Evolutionary conservation across 2,797 vertebrate genomes (phyloP).

Genomic region (Syncerus caffer): DNA sequence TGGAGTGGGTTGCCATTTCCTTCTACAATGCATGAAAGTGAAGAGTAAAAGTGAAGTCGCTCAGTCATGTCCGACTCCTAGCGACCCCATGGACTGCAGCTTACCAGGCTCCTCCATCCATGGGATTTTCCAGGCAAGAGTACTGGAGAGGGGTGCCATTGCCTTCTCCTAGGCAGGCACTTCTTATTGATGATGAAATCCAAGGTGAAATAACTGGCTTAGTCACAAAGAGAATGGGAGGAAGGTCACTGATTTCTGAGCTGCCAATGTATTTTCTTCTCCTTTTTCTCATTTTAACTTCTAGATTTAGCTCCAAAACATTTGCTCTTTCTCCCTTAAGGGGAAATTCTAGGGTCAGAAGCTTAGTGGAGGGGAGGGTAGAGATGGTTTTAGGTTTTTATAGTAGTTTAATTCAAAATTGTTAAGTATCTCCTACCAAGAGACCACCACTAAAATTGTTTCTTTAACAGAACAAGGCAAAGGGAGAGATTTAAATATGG

Average conservation of each 20-base stretch:
- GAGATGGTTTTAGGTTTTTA: slow-evolving; percentile 16
- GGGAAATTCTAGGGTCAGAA: neutral
- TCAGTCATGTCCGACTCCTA: too few relatives aligned
- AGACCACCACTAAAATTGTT: neutral
- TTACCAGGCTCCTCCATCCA: too few relatives aligned
- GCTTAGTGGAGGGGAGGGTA: neutral
- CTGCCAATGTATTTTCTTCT: neutral
- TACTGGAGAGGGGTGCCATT: too few relatives aligned
- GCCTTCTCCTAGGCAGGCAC: neutral
- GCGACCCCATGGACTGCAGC: too few relatives aligned
- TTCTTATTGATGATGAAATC: slow-evolving; percentile 9
- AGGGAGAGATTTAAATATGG: neutral
- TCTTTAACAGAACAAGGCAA: neutral
- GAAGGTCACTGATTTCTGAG: slow-evolving; percentile 43
- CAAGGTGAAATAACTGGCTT: neutral
- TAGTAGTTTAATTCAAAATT: slow-evolving; percentile 25
- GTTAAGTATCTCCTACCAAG: neutral
- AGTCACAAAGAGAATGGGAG: slow-evolving; percentile 21
- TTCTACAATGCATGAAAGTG: too few relatives aligned
- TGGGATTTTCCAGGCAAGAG: too few relatives aligned
- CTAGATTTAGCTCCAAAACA: neutral
- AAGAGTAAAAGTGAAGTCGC: too few relatives aligned
- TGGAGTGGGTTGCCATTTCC: too few relatives aligned
- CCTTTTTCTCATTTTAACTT: slow-evolving; percentile 15
- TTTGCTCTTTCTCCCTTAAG: neutral